Percentiles rank a stretch among this genome's conserved stretches.
These are phyloP conservation scores for Microcebus ravelobensis DNA, from an alignment of 2,113 vertebrate species.

Conservation along the genomic window DNA sequence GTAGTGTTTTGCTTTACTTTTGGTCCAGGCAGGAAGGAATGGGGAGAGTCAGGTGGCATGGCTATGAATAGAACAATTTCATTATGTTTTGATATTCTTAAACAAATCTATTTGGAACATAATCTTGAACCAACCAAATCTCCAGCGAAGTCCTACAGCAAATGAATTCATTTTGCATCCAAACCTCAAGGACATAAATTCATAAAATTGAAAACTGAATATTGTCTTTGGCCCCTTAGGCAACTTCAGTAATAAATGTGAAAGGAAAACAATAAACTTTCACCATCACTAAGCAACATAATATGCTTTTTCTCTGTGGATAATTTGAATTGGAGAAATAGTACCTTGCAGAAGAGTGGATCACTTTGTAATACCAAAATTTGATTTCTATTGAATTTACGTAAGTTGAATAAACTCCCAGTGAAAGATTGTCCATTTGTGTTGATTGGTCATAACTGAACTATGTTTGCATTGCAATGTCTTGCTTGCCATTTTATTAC, in stretches of 20 bases:
- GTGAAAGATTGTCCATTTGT: not conserved
- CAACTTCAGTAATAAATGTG: slow-evolving; percentile 28
- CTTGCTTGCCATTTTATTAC: not conserved
- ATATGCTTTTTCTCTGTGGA: not conserved
- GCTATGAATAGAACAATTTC: slow-evolving; percentile 27
- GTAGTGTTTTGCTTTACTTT: slow-evolving; percentile 36
- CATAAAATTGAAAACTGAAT: slow-evolving; percentile 48
- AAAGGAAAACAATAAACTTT: not conserved
- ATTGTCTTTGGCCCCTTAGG: not conserved
- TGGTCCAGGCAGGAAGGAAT: not conserved
- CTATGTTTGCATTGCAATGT: not conserved
- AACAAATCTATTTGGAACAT: slow-evolving; percentile 53
- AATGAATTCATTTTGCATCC: slow-evolving; percentile 52
- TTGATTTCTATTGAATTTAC: not conserved
- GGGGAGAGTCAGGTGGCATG: not conserved
- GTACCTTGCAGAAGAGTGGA: not conserved
- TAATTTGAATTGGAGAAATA: slow-evolving; percentile 28
- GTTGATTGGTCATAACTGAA: not conserved
- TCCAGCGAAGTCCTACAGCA: slow-evolving; percentile 49
- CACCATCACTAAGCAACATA: not conserved
- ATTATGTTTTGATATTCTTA: slow-evolving; percentile 52
- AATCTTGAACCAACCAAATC: slow-evolving; percentile 42
- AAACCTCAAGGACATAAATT: slow-evolving; percentile 49
- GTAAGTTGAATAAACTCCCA: not conserved
- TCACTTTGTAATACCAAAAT: not conserved